Evolutionary conservation across 2,113 vertebrate species (phyloP).

Genomic region (Tautogolabrus adspersus): DNA sequence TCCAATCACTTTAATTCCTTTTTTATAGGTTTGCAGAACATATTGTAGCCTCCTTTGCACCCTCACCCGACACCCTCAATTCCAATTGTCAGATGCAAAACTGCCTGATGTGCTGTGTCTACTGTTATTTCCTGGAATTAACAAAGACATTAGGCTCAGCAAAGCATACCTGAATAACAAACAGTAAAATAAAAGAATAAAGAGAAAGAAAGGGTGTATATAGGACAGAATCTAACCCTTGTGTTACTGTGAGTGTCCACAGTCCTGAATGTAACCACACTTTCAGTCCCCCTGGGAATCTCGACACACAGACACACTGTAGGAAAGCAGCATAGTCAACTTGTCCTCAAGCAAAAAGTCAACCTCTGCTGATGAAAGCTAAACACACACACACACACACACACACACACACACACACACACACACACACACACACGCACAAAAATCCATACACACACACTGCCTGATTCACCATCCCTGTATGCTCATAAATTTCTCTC

Average conservation of each 20-base stretch:
- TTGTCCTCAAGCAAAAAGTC: constrained; percentile 46
- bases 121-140: background rate
- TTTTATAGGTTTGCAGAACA: too few relatives aligned
- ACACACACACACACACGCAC: constrained; percentile 14
- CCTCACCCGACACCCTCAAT: background rate
- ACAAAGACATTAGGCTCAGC: background rate
- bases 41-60: too few relatives aligned
- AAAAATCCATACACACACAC: constrained; percentile 7
- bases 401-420: constrained; percentile 21
- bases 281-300: constrained; percentile 36
- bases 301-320: constrained; percentile 42
- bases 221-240: constrained; percentile 13
- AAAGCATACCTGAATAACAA: constrained; percentile 1
- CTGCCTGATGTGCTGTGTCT: background rate
- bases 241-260: constrained; percentile 36
- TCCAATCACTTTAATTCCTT: too few relatives aligned
- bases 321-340: constrained; percentile 40
- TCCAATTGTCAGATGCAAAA: background rate
- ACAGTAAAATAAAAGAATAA: background rate
- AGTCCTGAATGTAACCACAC: constrained; percentile 47
- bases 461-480: constrained; percentile 13
- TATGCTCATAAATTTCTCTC: constrained; percentile 17
- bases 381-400: constrained; percentile 17
- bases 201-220: background rate
- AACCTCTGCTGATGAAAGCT: constrained; percentile 59